Evolutionary conservation across 2,113 vertebrate species (phyloP).

Genomic region (Dendrocopos noguchii): DNA sequence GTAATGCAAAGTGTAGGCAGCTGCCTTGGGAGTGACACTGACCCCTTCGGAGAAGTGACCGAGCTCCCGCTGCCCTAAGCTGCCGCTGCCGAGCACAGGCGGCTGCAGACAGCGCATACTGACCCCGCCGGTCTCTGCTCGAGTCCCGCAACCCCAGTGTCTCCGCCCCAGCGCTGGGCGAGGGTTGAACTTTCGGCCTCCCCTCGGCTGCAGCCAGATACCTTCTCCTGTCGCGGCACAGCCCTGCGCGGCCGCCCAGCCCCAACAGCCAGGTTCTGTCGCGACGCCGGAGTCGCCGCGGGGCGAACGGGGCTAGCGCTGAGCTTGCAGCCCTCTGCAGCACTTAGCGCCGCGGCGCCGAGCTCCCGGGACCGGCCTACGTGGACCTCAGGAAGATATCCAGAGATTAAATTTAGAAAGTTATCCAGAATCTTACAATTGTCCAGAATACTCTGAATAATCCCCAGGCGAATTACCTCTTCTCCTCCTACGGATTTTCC

Average conservation of each 20-base stretch:
- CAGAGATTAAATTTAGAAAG: background rate
- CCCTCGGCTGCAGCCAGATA: too few species aligned
- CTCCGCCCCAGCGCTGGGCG: rapidly evolving
- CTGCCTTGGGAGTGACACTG: background rate
- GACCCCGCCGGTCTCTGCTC: too few species aligned
- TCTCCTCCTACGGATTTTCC: background rate
- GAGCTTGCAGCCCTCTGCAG: rapidly evolving
- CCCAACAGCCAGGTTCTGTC: too few species aligned
- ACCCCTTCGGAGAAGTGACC: rapidly evolving
- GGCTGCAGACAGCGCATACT: rapidly evolving
- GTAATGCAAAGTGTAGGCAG: background rate
- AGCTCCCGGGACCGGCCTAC: background rate
- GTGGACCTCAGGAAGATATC: background rate
- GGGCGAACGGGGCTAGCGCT: too few species aligned
- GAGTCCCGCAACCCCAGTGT: too few species aligned
- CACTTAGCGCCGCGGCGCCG: background rate
- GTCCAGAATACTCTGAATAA: background rate
- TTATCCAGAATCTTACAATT: background rate
- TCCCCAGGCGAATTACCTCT: background rate
- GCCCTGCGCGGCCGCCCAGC: background rate
- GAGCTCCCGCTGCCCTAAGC: rapidly evolving
- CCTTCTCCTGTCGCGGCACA: rapidly evolving
- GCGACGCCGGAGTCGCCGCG: background rate
- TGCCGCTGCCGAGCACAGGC: background rate
- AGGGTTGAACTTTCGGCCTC: background rate